These are phyloP conservation scores for Calidris pugnax DNA, from an alignment of 2,113 vertebrate species.

Conservation along the genomic window DNA sequence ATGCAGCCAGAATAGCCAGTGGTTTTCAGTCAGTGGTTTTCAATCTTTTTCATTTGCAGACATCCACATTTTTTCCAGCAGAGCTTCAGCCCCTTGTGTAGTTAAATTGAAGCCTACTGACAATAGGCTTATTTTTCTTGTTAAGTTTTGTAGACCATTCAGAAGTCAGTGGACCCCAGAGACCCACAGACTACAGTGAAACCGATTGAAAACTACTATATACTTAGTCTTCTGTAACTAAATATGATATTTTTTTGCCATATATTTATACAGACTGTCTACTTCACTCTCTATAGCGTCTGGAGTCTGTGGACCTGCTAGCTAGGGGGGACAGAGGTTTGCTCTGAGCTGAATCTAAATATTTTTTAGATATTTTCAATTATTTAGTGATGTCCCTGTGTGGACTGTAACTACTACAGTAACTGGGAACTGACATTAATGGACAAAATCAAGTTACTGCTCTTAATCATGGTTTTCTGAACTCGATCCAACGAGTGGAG, in stretches of 20 bases:
- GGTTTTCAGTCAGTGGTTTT: conserved; percentile 7
- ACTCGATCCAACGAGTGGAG: not conserved
- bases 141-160: conserved; percentile 7
- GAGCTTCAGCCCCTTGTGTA: not conserved
- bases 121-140: conserved; percentile 26
- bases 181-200: not conserved
- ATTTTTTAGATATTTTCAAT: not conserved
- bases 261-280: not conserved
- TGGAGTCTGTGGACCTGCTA: not conserved
- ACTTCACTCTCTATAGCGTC: not conserved
- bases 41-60: conserved; percentile 22
- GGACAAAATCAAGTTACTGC: not conserved
- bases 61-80: not conserved
- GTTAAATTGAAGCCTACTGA: conserved; percentile 28
- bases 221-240: not conserved
- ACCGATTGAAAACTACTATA: not conserved
- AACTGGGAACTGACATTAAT: not conserved
- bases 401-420: not conserved
- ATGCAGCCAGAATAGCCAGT: not conserved
- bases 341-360: not conserved
- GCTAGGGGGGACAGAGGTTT: not conserved
- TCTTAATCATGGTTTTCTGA: not conserved
- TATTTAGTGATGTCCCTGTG: not conserved
- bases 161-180: not conserved
- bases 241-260: not conserved